Conservation (phyloP, 2,888 invertebrate genomes). For the Silvanus unidentatus region DNA sequence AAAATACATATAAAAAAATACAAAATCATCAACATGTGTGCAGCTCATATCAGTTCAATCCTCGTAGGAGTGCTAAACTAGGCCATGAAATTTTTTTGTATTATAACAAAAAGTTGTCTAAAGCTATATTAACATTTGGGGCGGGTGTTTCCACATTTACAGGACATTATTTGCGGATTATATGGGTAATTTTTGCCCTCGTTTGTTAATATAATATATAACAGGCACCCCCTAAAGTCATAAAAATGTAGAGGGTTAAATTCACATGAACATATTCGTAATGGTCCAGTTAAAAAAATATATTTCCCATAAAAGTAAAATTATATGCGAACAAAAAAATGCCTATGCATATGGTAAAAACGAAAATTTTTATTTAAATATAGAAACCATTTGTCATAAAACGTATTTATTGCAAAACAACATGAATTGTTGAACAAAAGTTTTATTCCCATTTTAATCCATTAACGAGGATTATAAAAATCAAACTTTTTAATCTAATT, state of each 20-base stretch:
- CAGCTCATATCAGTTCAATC: constrained; percentile 29
- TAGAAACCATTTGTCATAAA: too few relatives aligned
- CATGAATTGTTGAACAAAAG: too few relatives aligned
- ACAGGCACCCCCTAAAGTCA: constrained; percentile 2
- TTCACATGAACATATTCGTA: background rate
- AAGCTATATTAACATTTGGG: constrained; percentile 27
- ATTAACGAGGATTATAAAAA: too few relatives aligned
- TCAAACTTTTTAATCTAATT: too few relatives aligned
- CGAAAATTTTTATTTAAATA: too few relatives aligned
- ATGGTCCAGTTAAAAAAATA: background rate
- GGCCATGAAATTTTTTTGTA: constrained; percentile 39
- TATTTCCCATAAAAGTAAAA: background rate
- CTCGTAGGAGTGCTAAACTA: constrained; percentile 39
- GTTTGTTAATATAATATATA: constrained; percentile 7
- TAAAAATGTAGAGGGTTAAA: constrained; percentile 12
- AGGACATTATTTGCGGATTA: constrained; percentile 23
- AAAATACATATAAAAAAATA: constrained; percentile 1
- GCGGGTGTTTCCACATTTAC: constrained; percentile 28
- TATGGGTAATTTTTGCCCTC: constrained; percentile 24
- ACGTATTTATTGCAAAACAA: too few relatives aligned
- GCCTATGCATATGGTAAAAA: too few relatives aligned
- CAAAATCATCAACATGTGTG: constrained; percentile 6
- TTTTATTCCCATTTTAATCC: too few relatives aligned
- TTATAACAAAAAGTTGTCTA: constrained; percentile 37
- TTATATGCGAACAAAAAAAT: background rate